Conservation (phyloP, 2,888 invertebrate genomes). For the Eulithis prunata region DNA sequence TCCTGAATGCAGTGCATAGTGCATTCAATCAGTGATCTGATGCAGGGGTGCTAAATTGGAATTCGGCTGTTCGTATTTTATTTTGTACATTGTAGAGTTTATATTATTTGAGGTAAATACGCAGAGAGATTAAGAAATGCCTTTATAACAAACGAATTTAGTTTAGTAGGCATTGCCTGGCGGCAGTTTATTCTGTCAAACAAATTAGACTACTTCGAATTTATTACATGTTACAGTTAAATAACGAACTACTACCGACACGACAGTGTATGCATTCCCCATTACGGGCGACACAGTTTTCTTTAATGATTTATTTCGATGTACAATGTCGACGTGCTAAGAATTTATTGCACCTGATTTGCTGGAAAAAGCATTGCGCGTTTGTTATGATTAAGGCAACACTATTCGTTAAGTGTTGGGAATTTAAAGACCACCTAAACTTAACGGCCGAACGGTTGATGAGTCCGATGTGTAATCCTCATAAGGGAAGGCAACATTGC, state of each 20-base stretch:
- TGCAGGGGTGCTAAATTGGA: slow-evolving; percentile 8
- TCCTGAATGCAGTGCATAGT: slow-evolving; percentile 60
- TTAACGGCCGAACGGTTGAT: slow-evolving; percentile 32
- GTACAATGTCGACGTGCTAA: slow-evolving; percentile 46
- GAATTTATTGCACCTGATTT: slow-evolving; percentile 51
- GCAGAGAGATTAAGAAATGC: background rate
- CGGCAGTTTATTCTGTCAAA: slow-evolving; percentile 19
- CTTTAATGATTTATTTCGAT: slow-evolving; percentile 68
- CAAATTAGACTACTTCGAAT: slow-evolving; percentile 66
- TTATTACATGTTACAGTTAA: slow-evolving; percentile 67
- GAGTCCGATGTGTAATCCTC: slow-evolving; percentile 14
- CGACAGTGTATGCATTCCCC: slow-evolving; percentile 52
- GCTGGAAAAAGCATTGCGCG: slow-evolving; percentile 41
- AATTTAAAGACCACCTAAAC: slow-evolving; percentile 44
- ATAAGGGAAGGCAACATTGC: slow-evolving; percentile 5
- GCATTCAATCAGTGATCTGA: slow-evolving; percentile 15
- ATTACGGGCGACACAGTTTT: slow-evolving; percentile 65
- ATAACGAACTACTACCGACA: slow-evolving; percentile 60
- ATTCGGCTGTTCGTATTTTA: background rate
- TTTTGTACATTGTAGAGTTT: background rate
- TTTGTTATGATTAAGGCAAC: slow-evolving; percentile 41
- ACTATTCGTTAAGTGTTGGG: slow-evolving; percentile 36
- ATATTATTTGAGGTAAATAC: background rate
- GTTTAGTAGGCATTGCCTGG: background rate
- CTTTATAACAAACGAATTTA: background rate